Evolutionary conservation across 2,888 invertebrate genomes (phyloP).

Genomic region (Eupithecia abbreviata): DNA sequence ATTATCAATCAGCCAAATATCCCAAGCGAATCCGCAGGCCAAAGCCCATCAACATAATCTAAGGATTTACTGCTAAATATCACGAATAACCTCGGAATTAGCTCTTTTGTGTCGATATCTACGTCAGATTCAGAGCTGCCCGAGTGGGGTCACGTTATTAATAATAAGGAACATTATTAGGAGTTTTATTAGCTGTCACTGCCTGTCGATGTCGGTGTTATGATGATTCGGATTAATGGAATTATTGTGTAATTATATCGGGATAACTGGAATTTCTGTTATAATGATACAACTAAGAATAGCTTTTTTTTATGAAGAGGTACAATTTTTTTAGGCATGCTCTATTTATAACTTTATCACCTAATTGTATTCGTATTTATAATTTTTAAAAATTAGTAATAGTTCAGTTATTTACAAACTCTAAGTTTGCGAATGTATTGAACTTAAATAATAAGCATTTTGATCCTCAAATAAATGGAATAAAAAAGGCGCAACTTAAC

Average conservation of each 20-base stretch:
- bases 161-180: conserved; percentile 58
- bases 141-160: conserved; percentile 68
- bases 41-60: not conserved
- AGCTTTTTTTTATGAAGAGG: too few species aligned
- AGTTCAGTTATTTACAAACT: too few species aligned
- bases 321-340: too few species aligned
- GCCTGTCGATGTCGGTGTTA: conserved; percentile 42
- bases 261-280: not conserved
- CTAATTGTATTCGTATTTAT: too few species aligned
- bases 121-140: conserved; percentile 56
- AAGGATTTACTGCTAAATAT: conserved; percentile 9
- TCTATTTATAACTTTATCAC: too few species aligned
- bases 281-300: too few species aligned
- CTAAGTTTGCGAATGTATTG: too few species aligned
- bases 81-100: conserved; percentile 10
- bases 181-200: conserved; percentile 71
- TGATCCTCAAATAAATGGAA: too few species aligned
- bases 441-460: too few species aligned
- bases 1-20: not conserved
- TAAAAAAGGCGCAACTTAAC: too few species aligned
- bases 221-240: conserved; percentile 33
- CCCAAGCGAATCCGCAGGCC: not conserved
- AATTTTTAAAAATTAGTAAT: too few species aligned
- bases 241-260: conserved; percentile 26
- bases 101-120: conserved; percentile 47